Base-by-base conservation (phyloP, 2,888 invertebrate genomes). In the Chloroclystis v-ata region DNA sequence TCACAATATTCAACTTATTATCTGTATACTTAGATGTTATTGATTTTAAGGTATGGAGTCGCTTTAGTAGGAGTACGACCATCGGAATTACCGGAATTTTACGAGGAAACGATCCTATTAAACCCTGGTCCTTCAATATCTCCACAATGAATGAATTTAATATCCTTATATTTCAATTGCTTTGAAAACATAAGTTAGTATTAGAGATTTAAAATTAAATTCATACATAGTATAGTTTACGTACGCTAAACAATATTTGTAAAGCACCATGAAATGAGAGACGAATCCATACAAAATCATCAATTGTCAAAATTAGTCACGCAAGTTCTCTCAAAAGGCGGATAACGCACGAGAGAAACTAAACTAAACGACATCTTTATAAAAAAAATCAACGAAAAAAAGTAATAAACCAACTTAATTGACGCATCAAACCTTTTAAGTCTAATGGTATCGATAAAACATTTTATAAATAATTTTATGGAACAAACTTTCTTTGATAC, bases 81-180 rank as follows among this genome's bases (percentile, higher is more conserved):
- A 33, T 94, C 96, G 0, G 96, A 97, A 78, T 89, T 97, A 54
- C 95, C 96, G 0, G 97, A 97, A 78, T 96, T 97, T 79, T 97
- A 97, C 82, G 96, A 97, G 80, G 97, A 97, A 60, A 97, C 96
- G 6, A 98, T 99, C 65, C 92, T 97, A 45, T 88, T 99, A 53
- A 99, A 99, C 81, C 99, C 99, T 0, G 98, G 98, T 9, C 97
- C 98, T n/a, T n/a, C n/a, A n/a, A n/a, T n/a, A n/a, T n/a, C n/a
- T n/a, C n/a, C n/a, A n/a, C n/a, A n/a, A n/a, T n/a, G n/a, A n/a
- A n/a, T n/a, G n/a, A n/a, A n/a, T n/a, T n/a, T n/a, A n/a, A n/a
- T n/a, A n/a, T n/a, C n/a, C n/a, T n/a, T n/a, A n/a, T n/a, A n/a
- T n/a, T n/a, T n/a, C n/a, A n/a, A n/a, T n/a, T n/a, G n/a, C n/a